Evolutionary conservation across 1,140 invertebrate genomes (phyloP), one percentile per base, ranked within the genome.

Genomic region (Drosophila biarmipes): DNA sequence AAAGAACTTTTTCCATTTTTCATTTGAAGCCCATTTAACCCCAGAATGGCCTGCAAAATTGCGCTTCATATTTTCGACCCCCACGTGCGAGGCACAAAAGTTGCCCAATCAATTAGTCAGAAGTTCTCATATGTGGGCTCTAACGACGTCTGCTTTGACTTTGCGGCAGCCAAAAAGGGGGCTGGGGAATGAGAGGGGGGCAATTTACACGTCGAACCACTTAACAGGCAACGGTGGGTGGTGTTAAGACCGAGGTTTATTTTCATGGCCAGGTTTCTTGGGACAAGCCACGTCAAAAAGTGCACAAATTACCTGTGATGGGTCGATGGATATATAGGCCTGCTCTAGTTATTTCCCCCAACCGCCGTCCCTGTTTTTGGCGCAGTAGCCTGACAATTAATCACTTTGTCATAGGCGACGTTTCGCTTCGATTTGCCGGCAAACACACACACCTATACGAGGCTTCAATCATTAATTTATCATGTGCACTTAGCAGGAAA

Each of bases 401-500:
- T 82, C 79, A 82, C 79, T 82, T 82, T 82, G 79, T 78, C 73
- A 81, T 81, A 57, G 61, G 58, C 48, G 31, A 51, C 46, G 31
- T 45, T 35, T 21, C 48, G 42, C 45, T 43, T 54, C 51, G 51
- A 68, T 52, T 61, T 42, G 58, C 49, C 21, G 4, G 27, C 15
- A 52, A 35, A 24, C 12, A 46, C 38, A 17, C 19, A 45, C 38
- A 42, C 38, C 7, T 15, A 40, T n/a, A 29, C 19, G 29, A 29
- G 42, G 58, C 58, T 45, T 58, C 79, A 82, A 82, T 82, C 79
- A 82, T 82, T 82, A 82, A 82, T 82, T 82, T 82, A 82, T 82
- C 79, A 78, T 78, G 79, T 82, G 79, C 79, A 82, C 73, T 82
- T 82, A 82, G 79, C 69, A 69, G 68, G 78, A 82, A 82, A 81